Percentiles rank a stretch among this genome's conserved stretches.
Evolutionary conservation across 2,888 invertebrate genomes (phyloP).

Genomic region (Phaedon cochleariae): DNA sequence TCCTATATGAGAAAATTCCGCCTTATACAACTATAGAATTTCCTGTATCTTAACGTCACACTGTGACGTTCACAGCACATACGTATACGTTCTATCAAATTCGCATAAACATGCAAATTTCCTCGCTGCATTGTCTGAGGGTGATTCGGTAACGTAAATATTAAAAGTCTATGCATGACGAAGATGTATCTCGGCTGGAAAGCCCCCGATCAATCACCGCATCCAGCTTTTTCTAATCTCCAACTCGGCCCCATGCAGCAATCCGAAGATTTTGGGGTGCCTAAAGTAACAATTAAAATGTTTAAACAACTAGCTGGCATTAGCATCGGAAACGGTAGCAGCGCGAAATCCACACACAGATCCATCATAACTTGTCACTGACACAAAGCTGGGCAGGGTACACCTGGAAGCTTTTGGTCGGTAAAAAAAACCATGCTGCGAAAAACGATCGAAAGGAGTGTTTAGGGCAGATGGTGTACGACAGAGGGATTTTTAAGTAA

Average conservation of each 20-base stretch:
- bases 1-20: too few relatives aligned
- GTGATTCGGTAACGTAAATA: slow-evolving; percentile 33
- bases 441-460: background rate
- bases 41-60: too few relatives aligned
- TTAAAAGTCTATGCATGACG: slow-evolving; percentile 41
- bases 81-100: slow-evolving; percentile 27
- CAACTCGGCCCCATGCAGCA: slow-evolving; percentile 26
- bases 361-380: slow-evolving; percentile 59
- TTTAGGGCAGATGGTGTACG: background rate
- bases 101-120: slow-evolving; percentile 42
- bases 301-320: slow-evolving; percentile 60
- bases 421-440: background rate
- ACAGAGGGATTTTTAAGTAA: too few relatives aligned
- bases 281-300: slow-evolving; percentile 60
- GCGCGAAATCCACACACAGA: slow-evolving; percentile 37
- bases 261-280: slow-evolving; percentile 42
- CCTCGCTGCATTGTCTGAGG: slow-evolving; percentile 21
- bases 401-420: slow-evolving; percentile 28
- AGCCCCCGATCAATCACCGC: slow-evolving; percentile 39
- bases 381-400: slow-evolving; percentile 29
- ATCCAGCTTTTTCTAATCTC: slow-evolving; percentile 23
- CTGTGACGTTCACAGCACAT: too few relatives aligned
- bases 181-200: slow-evolving; percentile 44
- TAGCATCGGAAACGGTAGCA: slow-evolving; percentile 49
- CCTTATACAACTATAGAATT: too few relatives aligned